Evolutionary conservation across 2,888 invertebrate species (phyloP), one percentile per base, ranked within the genome.

Genomic region (Ypsolopha sequella): DNA sequence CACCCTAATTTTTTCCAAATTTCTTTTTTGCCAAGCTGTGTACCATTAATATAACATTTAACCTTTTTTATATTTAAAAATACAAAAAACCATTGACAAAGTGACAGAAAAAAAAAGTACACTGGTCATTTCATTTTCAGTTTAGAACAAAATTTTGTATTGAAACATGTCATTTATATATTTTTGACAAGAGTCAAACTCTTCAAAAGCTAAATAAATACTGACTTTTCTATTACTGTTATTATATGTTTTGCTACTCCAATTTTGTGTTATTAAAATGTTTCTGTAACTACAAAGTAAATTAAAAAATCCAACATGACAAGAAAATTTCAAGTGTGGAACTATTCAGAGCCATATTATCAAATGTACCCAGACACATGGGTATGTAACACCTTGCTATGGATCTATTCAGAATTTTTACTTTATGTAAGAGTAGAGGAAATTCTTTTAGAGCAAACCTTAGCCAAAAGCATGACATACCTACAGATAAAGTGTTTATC

Each of bases 271-370:
- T 44, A 73, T 73, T 70, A 77, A 63, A 68, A 80, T 81, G 77
- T 72, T 70, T 71, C 60, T 70, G 59, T 76, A 69, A 71, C 54
- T 60, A 51, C 56, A 55, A 63, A 64, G 62, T 56, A 60, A 61
- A 64, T 63, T 72, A 66, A 69, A 60, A 53, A 59, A 58, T 60
- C 63, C 66, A 81, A 69, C 62, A 85, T 87, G 86, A 84, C 80
- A 53, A 73, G 80, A 70, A 87, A 86, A 85, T 87, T 87, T 81
- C 86, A 80, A 82, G 85, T 86, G 67, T 86, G 85, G 85, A 86
- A 86, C 70, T 85, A 80, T 70, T 86, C 84, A 38, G 82, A 86
- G 67, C 81, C 86, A 55, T 80, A 80, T 71, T 86, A 85, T 60
- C 80, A 84, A 74, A 80, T 87, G 84, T 82, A 81, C 71, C 86